Conservation (phyloP, 2,888 invertebrate species). For the Trachelus troglodyta region DNA sequence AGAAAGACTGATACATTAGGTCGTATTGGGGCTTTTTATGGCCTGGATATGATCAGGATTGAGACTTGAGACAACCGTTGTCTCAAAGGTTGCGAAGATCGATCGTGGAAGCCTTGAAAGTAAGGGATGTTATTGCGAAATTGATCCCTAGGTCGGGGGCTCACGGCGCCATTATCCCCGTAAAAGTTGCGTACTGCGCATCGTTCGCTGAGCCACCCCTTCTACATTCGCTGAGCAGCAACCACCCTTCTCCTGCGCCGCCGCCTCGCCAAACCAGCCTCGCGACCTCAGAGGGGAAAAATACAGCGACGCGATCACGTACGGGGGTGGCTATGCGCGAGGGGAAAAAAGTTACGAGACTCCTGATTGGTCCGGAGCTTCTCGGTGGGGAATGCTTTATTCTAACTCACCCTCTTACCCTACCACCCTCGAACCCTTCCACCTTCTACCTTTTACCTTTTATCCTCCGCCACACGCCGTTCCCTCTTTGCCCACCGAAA, state of each 20-base stretch:
- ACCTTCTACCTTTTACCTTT: neutral
- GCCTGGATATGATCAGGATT: too few species aligned
- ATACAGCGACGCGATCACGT: constrained; percentile 49
- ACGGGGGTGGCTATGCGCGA: constrained; percentile 23
- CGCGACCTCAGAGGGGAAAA: constrained; percentile 64
- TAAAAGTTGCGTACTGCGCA: constrained; percentile 64
- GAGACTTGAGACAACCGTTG: too few species aligned
- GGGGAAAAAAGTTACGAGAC: constrained; percentile 55
- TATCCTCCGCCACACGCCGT: constrained; percentile 8
- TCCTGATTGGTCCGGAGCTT: constrained; percentile 55
- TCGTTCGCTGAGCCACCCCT: constrained; percentile 37
- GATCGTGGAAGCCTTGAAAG: constrained; percentile 58
- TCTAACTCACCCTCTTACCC: constrained; percentile 1
- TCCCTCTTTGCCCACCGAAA: constrained; percentile 23
- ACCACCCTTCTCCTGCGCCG: constrained; percentile 45
- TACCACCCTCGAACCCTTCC: neutral
- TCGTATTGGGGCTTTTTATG: too few species aligned
- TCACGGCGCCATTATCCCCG: constrained; percentile 57
- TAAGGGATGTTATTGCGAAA: constrained; percentile 61
- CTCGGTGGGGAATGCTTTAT: constrained; percentile 49
- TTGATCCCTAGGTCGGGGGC: constrained; percentile 53
- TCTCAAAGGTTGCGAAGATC: constrained; percentile 27
- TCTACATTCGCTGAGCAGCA: constrained; percentile 25
- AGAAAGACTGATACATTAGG: neutral
- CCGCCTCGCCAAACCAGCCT: constrained; percentile 49